Conservation (phyloP, 1,140 invertebrate species). For the Trinorchestia longiramus region DNA sequence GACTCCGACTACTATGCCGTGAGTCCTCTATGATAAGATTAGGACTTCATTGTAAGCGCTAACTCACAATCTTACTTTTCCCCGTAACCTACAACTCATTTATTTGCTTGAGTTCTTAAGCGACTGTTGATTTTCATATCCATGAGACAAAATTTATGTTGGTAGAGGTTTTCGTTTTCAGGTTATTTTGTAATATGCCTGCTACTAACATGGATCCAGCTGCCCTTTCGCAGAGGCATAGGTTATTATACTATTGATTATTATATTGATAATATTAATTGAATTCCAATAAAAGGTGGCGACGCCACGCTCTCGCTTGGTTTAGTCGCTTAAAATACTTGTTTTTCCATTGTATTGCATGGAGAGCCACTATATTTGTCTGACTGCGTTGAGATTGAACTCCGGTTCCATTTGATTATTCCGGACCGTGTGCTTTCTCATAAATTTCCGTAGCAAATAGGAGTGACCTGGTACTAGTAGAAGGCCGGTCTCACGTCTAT, state of each 20-base stretch:
- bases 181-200: not conserved
- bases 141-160: not conserved
- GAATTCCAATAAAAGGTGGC: not conserved
- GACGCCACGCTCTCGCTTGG: no score
- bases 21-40: conserved; percentile 51
- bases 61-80: not conserved
- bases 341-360: not conserved
- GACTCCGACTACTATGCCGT: conserved; percentile 66
- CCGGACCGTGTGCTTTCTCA: not conserved
- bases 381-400: not conserved
- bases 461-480: no score
- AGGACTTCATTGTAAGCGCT: not conserved
- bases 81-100: not conserved
- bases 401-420: not conserved
- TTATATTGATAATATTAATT: not conserved
- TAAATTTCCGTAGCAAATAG: not conserved
- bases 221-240: not conserved
- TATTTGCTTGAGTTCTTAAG: not conserved
- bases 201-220: not conserved
- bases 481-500: no score
- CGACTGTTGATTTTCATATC: not conserved
- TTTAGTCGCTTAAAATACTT: not conserved
- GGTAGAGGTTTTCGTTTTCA: not conserved
- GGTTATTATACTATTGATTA: not conserved
- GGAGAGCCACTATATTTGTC: not conserved